A percentile compares a stretch with the other conserved stretches of the same genome.
These are phyloP conservation scores for Vicugna pacos DNA, from an alignment of 2,113 vertebrate species.

Conservation along the genomic window DNA sequence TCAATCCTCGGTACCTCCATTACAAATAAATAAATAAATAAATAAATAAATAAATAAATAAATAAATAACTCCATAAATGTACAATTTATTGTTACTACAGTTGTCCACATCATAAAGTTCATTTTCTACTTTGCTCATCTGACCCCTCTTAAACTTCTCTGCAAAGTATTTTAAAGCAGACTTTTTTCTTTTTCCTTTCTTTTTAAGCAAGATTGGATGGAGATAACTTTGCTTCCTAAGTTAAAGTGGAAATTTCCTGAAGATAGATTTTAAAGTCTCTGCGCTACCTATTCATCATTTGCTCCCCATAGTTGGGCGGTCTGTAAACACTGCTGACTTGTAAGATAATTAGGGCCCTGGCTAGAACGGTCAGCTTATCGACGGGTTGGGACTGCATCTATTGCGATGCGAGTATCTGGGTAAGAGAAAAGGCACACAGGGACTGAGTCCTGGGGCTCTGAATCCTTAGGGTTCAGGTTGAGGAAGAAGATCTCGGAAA, in stretches of 20 bases:
- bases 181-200: not conserved
- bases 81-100: not conserved
- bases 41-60: no score
- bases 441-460: not conserved
- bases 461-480: not conserved
- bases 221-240: not conserved
- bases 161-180: not conserved
- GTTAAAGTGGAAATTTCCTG: not conserved
- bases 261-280: not conserved
- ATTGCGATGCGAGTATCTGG: not conserved
- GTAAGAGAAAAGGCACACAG: not conserved
- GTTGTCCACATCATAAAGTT: not conserved
- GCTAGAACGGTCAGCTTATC: not conserved
- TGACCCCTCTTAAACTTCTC: not conserved
- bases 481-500: not conserved
- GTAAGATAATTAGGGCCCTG: not conserved
- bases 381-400: not conserved
- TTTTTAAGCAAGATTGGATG: not conserved
- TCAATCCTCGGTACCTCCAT: no score
- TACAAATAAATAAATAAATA: no score
- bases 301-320: not conserved
- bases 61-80: not conserved
- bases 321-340: not conserved
- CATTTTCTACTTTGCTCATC: not conserved
- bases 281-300: not conserved